Conservation (phyloP, 2,888 invertebrate genomes). For the Aelia acuminata region DNA sequence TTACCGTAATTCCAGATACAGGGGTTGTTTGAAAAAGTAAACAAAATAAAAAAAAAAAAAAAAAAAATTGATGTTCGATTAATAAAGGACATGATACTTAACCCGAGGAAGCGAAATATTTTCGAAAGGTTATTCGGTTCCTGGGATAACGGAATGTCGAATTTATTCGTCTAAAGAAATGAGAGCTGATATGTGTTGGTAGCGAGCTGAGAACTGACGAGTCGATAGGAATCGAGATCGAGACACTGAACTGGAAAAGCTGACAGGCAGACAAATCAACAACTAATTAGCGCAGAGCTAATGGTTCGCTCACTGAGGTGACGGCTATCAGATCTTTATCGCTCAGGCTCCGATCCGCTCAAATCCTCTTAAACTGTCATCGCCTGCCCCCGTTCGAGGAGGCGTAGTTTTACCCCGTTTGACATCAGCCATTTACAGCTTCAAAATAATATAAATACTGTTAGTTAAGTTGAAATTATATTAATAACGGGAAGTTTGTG, state of each 20-base stretch:
- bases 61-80: too few species aligned
- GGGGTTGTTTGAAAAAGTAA: too few species aligned
- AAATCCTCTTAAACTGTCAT: slow-evolving; percentile 45
- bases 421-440: neutral
- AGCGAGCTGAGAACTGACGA: neutral
- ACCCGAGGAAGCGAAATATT: neutral
- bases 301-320: neutral
- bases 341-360: neutral
- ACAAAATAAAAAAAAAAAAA: too few species aligned
- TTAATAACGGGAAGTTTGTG: too few species aligned
- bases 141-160: neutral
- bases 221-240: neutral
- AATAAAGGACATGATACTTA: too few species aligned
- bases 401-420: neutral
- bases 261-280: slow-evolving; percentile 21
- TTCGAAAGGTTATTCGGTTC: neutral
- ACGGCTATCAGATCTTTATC: slow-evolving; percentile 10
- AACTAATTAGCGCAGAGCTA: neutral
- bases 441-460: neutral
- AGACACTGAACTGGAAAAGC: neutral
- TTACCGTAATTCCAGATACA: too few species aligned
- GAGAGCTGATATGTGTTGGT: neutral
- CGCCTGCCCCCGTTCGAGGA: neutral
- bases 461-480: neutral
- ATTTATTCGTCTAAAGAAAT: neutral